phyloP scores from a whole-genome alignment of 2,113 vertebrate genomes.

The Zeus faber region DNA sequence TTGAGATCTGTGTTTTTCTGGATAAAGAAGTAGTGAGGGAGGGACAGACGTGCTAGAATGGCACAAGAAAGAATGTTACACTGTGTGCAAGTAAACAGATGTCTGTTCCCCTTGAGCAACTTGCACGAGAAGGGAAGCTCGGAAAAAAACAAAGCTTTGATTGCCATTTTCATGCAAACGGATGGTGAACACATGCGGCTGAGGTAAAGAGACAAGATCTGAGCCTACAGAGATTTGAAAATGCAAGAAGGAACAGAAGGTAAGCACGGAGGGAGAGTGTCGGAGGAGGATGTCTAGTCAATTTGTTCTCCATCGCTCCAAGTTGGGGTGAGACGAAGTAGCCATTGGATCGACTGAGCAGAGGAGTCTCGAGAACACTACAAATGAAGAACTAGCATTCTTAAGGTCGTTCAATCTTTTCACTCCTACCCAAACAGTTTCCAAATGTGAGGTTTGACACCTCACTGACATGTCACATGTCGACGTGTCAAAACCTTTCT shows the following conservation, averaged over 20 bases:
- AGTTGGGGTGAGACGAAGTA: no score
- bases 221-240: neutral
- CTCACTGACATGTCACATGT: no score
- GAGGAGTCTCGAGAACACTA: no score
- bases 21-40: no score
- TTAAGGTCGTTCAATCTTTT: no score
- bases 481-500: no score
- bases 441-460: no score
- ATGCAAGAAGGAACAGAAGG: neutral
- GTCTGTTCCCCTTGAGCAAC: constrained; percentile 27
- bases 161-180: constrained; percentile 36
- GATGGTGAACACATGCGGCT: constrained; percentile 39
- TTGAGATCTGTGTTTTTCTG: no score
- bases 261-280: no score
- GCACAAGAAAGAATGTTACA: constrained; percentile 27
- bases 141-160: constrained; percentile 33
- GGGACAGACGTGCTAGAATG: constrained; percentile 18
- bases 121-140: constrained; percentile 21
- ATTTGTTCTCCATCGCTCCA: neutral
- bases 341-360: no score
- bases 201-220: constrained; percentile 37
- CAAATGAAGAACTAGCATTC: constrained; percentile 35
- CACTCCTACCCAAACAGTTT: neutral
- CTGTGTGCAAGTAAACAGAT: constrained; percentile 34
- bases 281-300: neutral